Evolutionary conservation across 1,140 invertebrate species (phyloP).

Genomic region (Meloidogyne hapla): DNA sequence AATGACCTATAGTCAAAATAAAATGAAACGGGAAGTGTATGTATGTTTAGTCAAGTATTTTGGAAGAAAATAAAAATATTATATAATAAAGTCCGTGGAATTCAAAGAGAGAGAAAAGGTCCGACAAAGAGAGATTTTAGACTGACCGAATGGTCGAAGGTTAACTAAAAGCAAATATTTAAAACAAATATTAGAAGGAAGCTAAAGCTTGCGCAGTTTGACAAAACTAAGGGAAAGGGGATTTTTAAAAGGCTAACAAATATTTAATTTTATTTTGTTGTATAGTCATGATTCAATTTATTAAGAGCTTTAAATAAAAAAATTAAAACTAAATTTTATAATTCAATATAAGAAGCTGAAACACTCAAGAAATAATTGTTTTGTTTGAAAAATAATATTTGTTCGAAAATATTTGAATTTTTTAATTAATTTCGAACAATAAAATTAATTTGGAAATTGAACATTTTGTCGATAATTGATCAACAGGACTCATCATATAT

Average conservation of each 20-base stretch:
- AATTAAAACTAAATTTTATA: no score
- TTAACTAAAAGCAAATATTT: conserved; percentile 6
- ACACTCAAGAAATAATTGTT: no score
- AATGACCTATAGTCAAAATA: background rate
- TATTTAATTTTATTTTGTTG: no score
- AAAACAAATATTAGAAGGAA: conserved; percentile 6
- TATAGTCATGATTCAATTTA: no score
- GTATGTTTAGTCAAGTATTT: conserved; percentile 1
- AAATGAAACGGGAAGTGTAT: background rate
- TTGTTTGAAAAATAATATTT: no score
- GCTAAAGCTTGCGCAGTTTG: background rate
- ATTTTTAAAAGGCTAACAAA: background rate
- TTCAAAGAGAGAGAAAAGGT: background rate
- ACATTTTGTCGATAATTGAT: no score
- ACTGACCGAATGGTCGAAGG: background rate
- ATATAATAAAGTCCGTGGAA: background rate
- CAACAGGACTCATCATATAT: no score
- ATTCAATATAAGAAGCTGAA: no score
- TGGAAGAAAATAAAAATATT: background rate
- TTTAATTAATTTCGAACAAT: no score
- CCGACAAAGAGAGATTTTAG: background rate
- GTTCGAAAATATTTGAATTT: no score
- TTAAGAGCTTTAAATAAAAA: no score
- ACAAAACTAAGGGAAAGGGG: background rate
- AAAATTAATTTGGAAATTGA: no score